Evolutionary conservation across 2,888 invertebrate genomes (phyloP).

Genomic region (Shargacucullia verbasci): DNA sequence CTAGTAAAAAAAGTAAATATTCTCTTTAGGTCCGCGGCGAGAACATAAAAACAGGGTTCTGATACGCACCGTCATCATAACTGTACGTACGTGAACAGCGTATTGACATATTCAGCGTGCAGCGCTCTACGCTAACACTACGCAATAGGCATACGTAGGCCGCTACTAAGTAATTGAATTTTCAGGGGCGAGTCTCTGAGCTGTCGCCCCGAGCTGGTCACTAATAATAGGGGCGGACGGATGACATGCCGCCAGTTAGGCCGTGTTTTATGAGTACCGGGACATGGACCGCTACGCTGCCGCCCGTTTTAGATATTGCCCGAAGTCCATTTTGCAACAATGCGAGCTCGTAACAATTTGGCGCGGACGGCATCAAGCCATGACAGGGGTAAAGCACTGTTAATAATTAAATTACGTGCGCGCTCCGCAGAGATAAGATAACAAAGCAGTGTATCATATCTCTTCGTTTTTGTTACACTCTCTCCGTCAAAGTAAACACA

Average conservation of each 20-base stretch:
- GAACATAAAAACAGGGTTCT: constrained; percentile 33
- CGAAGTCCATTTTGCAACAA: constrained; percentile 66
- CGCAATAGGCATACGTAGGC: constrained; percentile 72
- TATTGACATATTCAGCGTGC: constrained; percentile 69
- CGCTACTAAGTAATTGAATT: constrained; percentile 82
- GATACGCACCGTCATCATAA: constrained; percentile 48
- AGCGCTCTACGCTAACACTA: constrained; percentile 55
- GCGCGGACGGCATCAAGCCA: constrained; percentile 56
- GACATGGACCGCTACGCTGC: constrained; percentile 52
- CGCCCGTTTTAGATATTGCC: constrained; percentile 60
- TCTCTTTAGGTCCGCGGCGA: constrained; percentile 18
- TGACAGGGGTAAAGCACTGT: constrained; percentile 67
- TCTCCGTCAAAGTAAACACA: constrained; percentile 36
- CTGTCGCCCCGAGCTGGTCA: constrained; percentile 65
- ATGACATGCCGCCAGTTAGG: constrained; percentile 71
- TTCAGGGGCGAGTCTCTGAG: constrained; percentile 70
- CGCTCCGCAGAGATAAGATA: constrained; percentile 60
- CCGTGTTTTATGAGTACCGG: constrained; percentile 69
- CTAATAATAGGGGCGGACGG: constrained; percentile 71
- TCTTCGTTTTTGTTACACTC: constrained; percentile 46
- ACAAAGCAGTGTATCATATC: constrained; percentile 61
- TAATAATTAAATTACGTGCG: constrained; percentile 73
- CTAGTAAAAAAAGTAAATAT: constrained; percentile 26
- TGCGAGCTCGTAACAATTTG: constrained; percentile 61
- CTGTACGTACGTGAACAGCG: constrained; percentile 62